Evolutionary conservation across 2,797 vertebrate genomes (phyloP).

Genomic region (Galagoides demidoff): DNA sequence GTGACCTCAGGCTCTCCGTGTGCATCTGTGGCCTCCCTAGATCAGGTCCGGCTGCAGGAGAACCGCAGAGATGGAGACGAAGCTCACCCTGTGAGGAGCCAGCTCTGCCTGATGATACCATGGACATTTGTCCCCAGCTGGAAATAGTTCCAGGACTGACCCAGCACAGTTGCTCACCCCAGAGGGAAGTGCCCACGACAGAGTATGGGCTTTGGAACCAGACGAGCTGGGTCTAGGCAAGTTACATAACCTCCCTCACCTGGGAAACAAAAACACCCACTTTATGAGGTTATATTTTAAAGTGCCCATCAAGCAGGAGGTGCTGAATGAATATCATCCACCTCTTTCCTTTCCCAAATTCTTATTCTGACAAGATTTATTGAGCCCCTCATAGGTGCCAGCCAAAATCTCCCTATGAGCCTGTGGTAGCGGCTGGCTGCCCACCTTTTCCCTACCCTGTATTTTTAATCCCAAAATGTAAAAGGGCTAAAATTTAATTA

Average conservation of each 20-base stretch:
- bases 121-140: neutral
- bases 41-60: neutral
- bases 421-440: neutral
- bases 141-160: neutral
- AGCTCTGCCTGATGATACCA: accelerated
- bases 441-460: accelerated
- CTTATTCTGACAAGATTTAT: neutral
- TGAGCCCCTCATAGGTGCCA: neutral
- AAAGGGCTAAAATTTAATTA: neutral
- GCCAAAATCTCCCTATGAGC: neutral
- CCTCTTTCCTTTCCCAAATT: neutral
- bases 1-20: accelerated
- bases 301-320: neutral
- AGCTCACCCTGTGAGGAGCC: neutral
- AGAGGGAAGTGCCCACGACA: neutral
- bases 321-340: neutral
- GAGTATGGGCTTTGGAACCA: too few species aligned
- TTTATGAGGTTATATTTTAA: neutral
- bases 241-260: neutral
- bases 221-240: too few species aligned
- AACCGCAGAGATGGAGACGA: neutral
- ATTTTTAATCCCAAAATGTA: neutral
- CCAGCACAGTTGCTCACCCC: neutral
- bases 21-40: neutral
- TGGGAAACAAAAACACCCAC: neutral